phyloP scores from a whole-genome alignment of 2,888 invertebrate species.

The Lacanobia oleracea region DNA sequence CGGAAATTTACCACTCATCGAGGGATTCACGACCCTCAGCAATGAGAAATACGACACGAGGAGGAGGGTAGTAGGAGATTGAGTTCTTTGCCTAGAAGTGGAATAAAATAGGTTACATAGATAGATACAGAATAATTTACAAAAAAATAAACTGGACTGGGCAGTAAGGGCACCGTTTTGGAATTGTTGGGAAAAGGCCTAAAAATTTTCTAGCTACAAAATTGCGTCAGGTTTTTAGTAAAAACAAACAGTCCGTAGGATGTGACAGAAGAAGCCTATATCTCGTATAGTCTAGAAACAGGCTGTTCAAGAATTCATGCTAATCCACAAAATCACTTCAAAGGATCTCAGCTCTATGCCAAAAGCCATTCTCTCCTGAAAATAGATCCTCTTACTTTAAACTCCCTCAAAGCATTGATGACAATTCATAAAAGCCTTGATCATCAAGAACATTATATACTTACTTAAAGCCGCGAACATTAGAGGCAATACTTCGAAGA shows the following conservation, averaged over 20 bases:
- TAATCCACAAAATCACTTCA: neutral
- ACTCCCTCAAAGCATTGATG: neutral
- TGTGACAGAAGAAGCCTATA: no score
- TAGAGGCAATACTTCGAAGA: conserved; percentile 65
- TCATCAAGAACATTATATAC: conserved; percentile 50
- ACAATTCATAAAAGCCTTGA: no score
- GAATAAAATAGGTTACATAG: no score
- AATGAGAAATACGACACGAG: no score
- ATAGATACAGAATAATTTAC: no score
- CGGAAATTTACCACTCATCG: no score
- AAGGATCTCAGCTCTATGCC: neutral
- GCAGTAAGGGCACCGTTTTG: no score
- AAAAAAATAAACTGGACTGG: no score
- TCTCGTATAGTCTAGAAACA: neutral
- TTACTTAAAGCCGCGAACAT: conserved; percentile 77
- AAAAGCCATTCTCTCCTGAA: neutral
- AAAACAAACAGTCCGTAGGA: neutral
- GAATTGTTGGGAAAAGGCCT: neutral
- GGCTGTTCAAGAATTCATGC: neutral
- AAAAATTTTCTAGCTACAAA: neutral
- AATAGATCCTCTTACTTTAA: neutral
- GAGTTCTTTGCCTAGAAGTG: no score
- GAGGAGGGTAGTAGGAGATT: no score
- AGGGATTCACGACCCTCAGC: no score
- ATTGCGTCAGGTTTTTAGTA: neutral